These are phyloP conservation scores for Brachionus rotundiformis DNA, from an alignment of 1,140 invertebrate species.

Conservation along the genomic window DNA sequence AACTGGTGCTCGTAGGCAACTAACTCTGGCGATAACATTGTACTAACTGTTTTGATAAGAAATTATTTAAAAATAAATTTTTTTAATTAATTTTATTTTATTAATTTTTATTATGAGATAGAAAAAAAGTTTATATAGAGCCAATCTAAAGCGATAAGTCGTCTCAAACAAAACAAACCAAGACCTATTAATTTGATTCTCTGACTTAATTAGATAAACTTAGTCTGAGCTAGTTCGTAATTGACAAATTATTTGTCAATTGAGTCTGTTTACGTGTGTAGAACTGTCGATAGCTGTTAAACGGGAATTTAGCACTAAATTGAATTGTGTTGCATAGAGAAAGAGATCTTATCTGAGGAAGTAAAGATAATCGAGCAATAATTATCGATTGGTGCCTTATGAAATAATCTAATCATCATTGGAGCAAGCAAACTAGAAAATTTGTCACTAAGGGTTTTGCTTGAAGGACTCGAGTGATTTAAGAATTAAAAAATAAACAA, in stretches of 20 bases:
- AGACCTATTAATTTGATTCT: neutral
- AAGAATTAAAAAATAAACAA: no score
- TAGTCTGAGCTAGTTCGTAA: neutral
- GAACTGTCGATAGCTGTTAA: neutral
- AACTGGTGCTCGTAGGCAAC: neutral
- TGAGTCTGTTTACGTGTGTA: constrained; percentile 4
- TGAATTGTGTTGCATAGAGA: constrained; percentile 3
- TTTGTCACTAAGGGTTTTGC: constrained; percentile 2
- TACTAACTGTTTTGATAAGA: neutral
- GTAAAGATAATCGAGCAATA: neutral
- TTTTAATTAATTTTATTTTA: neutral
- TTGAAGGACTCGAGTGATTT: neutral
- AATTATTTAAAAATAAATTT: neutral
- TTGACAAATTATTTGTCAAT: constrained; percentile 12
- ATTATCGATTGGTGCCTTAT: constrained; percentile 3
- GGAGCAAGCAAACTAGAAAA: neutral
- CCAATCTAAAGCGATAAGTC: neutral
- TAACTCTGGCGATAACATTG: neutral
- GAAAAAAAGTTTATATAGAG: neutral
- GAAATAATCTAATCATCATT: constrained; percentile 2
- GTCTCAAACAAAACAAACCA: neutral
- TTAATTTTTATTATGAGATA: no score
- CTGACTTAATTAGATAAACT: constrained; percentile 6
- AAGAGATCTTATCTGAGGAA: constrained; percentile 29
- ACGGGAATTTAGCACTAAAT: constrained; percentile 7